Conservation (phyloP, 2,797 vertebrate species). For the Nannoperca australis region DNA sequence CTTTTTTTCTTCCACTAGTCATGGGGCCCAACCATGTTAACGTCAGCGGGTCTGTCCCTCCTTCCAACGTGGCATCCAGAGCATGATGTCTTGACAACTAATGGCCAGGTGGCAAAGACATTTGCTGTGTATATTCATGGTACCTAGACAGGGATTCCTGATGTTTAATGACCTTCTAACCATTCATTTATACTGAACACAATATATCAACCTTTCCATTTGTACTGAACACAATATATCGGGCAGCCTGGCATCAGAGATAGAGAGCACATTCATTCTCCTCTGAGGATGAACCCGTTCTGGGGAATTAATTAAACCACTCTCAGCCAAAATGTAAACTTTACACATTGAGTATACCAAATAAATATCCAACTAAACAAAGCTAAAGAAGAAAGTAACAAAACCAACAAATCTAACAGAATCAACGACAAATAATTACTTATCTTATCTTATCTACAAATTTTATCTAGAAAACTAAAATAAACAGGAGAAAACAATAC, state of each 20-base stretch:
- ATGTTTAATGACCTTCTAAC: not conserved
- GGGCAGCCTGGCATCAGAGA: not conserved
- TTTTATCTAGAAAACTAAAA: not conserved
- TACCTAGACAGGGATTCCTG: not conserved
- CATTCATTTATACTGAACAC: not conserved
- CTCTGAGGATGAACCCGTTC: not conserved
- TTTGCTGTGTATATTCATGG: not conserved
- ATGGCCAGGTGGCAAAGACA: not conserved
- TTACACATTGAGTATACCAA: too few relatives aligned
- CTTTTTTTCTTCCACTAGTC: not conserved
- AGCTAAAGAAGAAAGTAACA: not conserved
- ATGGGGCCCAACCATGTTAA: not conserved
- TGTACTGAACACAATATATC: not conserved
- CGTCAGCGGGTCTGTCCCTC: not conserved
- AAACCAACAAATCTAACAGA: not conserved
- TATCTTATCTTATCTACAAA: too few relatives aligned
- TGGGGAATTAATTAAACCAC: not conserved
- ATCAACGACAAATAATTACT: too few relatives aligned
- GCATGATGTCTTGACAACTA: not conserved
- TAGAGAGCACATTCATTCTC: not conserved
- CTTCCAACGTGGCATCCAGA: not conserved
- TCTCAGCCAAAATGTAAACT: not conserved
- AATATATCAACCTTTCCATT: not conserved
- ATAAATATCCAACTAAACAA: not conserved
- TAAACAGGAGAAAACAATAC: not conserved